phyloP scores from a whole-genome alignment of 2,797 vertebrate species.

The Eospalax fontanierii region DNA sequence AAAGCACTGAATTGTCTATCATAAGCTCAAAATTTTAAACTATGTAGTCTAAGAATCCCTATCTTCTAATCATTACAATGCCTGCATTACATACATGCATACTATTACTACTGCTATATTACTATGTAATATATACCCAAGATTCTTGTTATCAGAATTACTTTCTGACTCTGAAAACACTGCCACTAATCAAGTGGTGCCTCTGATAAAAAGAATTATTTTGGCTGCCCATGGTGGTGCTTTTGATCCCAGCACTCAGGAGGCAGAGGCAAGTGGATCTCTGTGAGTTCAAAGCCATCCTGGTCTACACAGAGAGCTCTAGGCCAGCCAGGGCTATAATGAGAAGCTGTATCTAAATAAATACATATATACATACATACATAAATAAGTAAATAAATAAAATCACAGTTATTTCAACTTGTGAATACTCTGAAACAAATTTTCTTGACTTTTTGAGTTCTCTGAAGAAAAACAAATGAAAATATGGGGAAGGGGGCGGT shows the following conservation, averaged over 20 bases:
- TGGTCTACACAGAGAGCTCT: background rate
- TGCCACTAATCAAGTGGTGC: constrained; percentile 27
- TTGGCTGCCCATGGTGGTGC: background rate
- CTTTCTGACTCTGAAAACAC: constrained; percentile 34
- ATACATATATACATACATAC: background rate
- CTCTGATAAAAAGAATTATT: constrained; percentile 21
- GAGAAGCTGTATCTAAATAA: background rate
- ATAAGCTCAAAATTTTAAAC: constrained; percentile 58
- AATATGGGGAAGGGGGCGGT: background rate
- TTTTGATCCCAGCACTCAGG: background rate
- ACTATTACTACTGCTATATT: background rate
- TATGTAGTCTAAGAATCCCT: constrained; percentile 5
- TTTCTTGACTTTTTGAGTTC: constrained; percentile 40
- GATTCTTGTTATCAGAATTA: constrained; percentile 45
- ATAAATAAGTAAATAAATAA: background rate
- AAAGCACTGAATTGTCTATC: background rate
- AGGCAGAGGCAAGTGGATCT: background rate
- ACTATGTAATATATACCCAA: background rate
- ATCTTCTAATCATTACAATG: background rate
- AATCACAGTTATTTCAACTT: background rate
- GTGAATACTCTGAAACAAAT: constrained; percentile 45
- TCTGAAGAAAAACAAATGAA: constrained; percentile 36
- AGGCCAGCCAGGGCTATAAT: background rate
- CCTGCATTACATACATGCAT: background rate
- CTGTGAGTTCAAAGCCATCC: background rate